A percentile compares a stretch with the other conserved stretches of the same genome.
Conservation (phyloP, 2,888 invertebrate species). For the Cerastis rubricosa region DNA sequence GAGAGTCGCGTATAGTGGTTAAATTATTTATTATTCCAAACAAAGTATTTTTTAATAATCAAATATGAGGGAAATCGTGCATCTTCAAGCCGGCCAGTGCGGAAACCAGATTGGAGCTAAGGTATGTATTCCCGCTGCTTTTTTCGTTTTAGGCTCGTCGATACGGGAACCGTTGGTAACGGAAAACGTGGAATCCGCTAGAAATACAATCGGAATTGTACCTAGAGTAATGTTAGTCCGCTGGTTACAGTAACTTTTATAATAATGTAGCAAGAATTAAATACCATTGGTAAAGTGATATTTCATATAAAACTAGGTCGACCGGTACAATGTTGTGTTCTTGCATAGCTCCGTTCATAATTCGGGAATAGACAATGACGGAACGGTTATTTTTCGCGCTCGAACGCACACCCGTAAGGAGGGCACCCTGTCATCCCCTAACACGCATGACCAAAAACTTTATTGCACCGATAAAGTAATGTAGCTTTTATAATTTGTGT, state of each 20-base stretch:
- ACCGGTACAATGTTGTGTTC: slow-evolving; percentile 62
- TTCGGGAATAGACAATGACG: slow-evolving; percentile 70
- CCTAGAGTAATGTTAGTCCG: slow-evolving; percentile 15
- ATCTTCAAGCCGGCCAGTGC: slow-evolving; percentile 95
- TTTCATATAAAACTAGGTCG: slow-evolving; percentile 58
- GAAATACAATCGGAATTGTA: slow-evolving; percentile 52
- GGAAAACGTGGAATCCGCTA: slow-evolving; percentile 47
- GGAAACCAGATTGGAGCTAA: slow-evolving; percentile 95
- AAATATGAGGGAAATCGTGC: slow-evolving; percentile 96
- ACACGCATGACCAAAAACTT: slow-evolving; percentile 33
- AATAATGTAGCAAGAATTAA: slow-evolving; percentile 13
- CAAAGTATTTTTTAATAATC: slow-evolving; percentile 75
- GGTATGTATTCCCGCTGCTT: slow-evolving; percentile 74
- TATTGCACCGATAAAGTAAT: slow-evolving; percentile 1
- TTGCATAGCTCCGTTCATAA: slow-evolving; percentile 79
- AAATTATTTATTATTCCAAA: slow-evolving; percentile 83
- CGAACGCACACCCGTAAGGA: slow-evolving; percentile 60
- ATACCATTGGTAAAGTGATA: slow-evolving; percentile 44
- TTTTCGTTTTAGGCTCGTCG: slow-evolving; percentile 41
- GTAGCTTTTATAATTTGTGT: neutral
- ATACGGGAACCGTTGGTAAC: slow-evolving; percentile 56
- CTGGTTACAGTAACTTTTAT: slow-evolving; percentile 17
- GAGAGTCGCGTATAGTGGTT: slow-evolving; percentile 87
- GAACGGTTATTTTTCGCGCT: slow-evolving; percentile 75
- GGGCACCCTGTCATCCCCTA: slow-evolving; percentile 68